Evolutionary conservation across 2,113 vertebrate species (phyloP).

Genomic region (Neoarius graeffei): DNA sequence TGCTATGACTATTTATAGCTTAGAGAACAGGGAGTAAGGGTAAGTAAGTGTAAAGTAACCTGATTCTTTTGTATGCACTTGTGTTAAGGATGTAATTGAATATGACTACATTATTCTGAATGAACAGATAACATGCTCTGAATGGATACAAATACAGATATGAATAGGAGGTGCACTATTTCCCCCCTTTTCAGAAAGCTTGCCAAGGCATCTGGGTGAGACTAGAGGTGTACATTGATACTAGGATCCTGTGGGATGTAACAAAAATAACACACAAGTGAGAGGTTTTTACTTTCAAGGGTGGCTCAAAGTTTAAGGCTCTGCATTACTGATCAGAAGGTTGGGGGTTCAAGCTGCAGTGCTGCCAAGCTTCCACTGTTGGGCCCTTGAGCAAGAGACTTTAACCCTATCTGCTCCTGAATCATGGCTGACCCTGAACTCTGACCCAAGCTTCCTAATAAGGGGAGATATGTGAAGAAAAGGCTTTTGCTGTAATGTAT

Average conservation of each 20-base stretch:
- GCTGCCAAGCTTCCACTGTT: too few species aligned
- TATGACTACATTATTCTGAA: not conserved
- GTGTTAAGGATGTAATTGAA: not conserved
- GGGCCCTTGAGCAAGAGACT: too few species aligned
- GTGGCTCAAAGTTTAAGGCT: not conserved
- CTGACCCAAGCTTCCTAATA: too few species aligned
- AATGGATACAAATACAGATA: not conserved
- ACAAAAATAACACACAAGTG: not conserved
- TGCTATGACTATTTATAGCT: constrained; percentile 6
- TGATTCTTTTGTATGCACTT: not conserved
- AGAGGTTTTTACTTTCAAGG: not conserved
- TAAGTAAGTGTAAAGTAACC: constrained; percentile 1
- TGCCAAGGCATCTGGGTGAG: not conserved
- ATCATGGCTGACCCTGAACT: too few species aligned
- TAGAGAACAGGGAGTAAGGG: not conserved
- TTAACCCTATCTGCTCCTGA: too few species aligned
- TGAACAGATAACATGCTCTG: not conserved
- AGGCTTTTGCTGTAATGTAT: too few species aligned
- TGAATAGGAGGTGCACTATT: not conserved
- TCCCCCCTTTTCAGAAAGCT: not conserved
- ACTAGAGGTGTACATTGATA: not conserved
- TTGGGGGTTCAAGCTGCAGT: too few species aligned
- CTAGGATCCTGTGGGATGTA: not conserved
- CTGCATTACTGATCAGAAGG: too few species aligned
- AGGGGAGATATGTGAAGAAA: too few species aligned